Evolutionary conservation across 1,140 invertebrate species (phyloP).

Genomic region (Plodia interpunctella): DNA sequence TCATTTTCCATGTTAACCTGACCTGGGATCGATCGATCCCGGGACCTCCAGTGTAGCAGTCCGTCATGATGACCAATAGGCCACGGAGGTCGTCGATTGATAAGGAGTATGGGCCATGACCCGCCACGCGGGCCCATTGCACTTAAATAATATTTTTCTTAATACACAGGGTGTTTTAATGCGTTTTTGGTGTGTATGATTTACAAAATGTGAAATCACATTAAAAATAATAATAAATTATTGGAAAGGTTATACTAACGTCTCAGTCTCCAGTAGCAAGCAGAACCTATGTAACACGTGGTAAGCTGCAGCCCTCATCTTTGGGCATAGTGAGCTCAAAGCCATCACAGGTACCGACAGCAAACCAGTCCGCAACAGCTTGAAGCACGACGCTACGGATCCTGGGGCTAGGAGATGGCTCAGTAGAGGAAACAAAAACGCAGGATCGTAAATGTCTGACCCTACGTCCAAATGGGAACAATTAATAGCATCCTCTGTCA

Average conservation of each 20-base stretch:
- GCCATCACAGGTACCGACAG: constrained; percentile 81
- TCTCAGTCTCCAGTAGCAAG: constrained; percentile 81
- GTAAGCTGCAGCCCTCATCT: constrained; percentile 81
- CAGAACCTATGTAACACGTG: constrained; percentile 82
- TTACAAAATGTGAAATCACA: too few species aligned
- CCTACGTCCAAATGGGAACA: constrained; percentile 37
- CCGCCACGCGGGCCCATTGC: too few species aligned
- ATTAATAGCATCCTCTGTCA: constrained; percentile 27
- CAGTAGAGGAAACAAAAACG: constrained; percentile 84
- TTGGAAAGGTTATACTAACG: constrained; percentile 55
- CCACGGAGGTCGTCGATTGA: too few species aligned
- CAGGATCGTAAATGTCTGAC: constrained; percentile 81
- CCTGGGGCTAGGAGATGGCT: constrained; percentile 81
- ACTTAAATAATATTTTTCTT: too few species aligned
- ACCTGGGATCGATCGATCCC: too few species aligned
- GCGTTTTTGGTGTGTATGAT: too few species aligned
- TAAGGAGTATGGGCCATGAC: too few species aligned
- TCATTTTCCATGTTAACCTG: too few species aligned
- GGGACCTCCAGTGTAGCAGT: too few species aligned
- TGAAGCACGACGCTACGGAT: constrained; percentile 81
- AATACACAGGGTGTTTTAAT: too few species aligned
- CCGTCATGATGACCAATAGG: too few species aligned
- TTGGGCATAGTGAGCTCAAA: constrained; percentile 78
- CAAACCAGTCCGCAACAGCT: constrained; percentile 80
- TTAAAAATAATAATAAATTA: too few species aligned